Conservation (phyloP, 2,113 vertebrate species). For the Platichthys flesus region DNA sequence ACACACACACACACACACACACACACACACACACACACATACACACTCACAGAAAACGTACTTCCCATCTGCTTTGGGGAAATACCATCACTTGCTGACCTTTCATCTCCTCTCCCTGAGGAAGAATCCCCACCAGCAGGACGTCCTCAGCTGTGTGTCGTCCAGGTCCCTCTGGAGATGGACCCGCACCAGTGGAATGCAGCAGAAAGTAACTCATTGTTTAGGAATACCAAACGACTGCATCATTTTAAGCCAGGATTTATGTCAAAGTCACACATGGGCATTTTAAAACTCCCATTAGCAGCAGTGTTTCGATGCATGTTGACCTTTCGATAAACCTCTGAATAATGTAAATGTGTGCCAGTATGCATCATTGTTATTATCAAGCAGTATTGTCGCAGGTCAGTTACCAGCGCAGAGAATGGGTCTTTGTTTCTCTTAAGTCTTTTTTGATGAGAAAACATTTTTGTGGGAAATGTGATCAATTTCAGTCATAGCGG, state of each 20-base stretch:
- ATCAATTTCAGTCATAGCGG: conserved; percentile 27
- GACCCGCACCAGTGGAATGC: conserved; percentile 10
- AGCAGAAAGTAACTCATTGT: conserved; percentile 19
- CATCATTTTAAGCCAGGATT: not conserved
- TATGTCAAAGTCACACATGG: not conserved
- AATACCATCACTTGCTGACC: conserved; percentile 31
- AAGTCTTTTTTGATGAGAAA: conserved; percentile 50
- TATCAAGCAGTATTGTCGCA: too few relatives aligned
- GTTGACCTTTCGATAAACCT: conserved; percentile 13
- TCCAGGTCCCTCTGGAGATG: conserved; percentile 10
- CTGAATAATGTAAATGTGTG: conserved; percentile 24
- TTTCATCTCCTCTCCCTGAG: conserved; percentile 46
- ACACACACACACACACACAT: conserved; percentile 14
- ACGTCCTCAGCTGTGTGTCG: conserved; percentile 44
- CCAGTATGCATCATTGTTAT: not conserved
- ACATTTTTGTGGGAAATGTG: conserved; percentile 37
- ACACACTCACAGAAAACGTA: not conserved
- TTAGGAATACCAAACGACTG: not conserved
- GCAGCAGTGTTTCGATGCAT: not conserved
- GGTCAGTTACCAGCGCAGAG: not conserved
- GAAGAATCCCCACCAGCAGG: conserved; percentile 55
- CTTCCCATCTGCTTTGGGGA: conserved; percentile 21
- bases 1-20: conserved; percentile 14
- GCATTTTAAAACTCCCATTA: not conserved
- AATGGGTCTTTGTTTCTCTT: conserved; percentile 41